phyloP scores from a whole-genome alignment of 2,113 vertebrate genomes.

The Oplegnathus fasciatus region DNA sequence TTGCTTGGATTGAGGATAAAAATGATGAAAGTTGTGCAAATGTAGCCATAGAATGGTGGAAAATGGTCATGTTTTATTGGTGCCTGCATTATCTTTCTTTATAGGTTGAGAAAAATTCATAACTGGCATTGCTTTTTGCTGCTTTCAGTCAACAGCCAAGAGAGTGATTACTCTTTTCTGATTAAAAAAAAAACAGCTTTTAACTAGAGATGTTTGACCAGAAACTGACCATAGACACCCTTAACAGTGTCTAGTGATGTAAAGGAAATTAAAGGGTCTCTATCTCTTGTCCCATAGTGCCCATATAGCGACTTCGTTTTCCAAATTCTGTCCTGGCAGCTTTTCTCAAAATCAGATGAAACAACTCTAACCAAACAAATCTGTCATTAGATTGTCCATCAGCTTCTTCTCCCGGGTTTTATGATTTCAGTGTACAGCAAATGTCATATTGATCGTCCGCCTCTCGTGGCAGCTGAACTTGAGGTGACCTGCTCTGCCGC shows the following conservation, averaged over 20 bases:
- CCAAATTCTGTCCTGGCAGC: constrained; percentile 89
- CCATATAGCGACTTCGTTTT: constrained; percentile 77
- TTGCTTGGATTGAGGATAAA: not conserved
- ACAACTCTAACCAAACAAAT: constrained; percentile 91
- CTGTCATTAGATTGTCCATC: constrained; percentile 92
- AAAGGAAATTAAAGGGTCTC: not conserved
- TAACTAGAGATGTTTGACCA: not conserved
- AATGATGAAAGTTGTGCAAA: not conserved
- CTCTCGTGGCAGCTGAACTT: constrained; percentile 90
- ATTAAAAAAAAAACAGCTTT: constrained; percentile 9
- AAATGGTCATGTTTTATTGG: not conserved
- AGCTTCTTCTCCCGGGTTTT: constrained; percentile 89
- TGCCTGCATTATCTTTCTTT: not conserved
- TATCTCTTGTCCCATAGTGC: not conserved
- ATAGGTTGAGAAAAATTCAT: not conserved
- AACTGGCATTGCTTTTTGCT: not conserved
- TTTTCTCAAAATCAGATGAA: constrained; percentile 96
- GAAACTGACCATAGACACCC: not conserved
- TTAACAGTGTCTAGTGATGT: not conserved
- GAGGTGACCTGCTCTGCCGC: constrained; percentile 89
- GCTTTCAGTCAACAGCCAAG: not conserved
- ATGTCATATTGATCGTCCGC: constrained; percentile 93
- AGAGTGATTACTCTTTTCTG: not conserved
- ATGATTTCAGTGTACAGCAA: constrained; percentile 93
- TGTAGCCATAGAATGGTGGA: not conserved